Percentiles rank a stretch among this genome's conserved stretches.
phyloP scores from a whole-genome alignment of 2,797 vertebrate genomes.

The Avahi laniger region DNA sequence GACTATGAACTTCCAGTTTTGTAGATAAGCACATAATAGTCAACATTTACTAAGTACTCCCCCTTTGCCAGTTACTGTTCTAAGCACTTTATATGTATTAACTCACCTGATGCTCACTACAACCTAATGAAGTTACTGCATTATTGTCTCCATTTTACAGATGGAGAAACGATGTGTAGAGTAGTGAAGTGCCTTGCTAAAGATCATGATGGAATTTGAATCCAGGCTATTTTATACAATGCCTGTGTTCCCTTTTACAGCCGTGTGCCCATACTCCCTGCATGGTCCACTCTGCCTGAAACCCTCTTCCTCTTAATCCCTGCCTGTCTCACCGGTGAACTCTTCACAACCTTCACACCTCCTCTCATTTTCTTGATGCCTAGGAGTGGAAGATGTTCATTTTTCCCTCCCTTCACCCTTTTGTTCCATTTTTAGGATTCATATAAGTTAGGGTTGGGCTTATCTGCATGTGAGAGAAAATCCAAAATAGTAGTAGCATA shows the following conservation, averaged over 20 bases:
- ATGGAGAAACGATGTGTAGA: not conserved
- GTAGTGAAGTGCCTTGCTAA: not conserved
- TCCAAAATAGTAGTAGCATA: not conserved
- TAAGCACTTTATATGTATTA: not conserved
- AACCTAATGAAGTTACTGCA: not conserved
- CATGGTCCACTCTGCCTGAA: not conserved
- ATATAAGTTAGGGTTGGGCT: not conserved
- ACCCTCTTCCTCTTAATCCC: not conserved
- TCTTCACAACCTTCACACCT: not conserved
- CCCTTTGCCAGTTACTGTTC: too few relatives aligned
- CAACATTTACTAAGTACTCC: not conserved
- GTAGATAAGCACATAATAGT: not conserved
- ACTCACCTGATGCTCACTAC: not conserved
- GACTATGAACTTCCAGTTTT: not conserved
- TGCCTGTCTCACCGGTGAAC: not conserved
- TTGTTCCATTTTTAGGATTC: not conserved
- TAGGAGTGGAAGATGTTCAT: not conserved
- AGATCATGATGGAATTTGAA: not conserved
- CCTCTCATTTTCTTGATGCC: not conserved
- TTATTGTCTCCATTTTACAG: not conserved
- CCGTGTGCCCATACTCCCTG: not conserved
- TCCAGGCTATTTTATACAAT: not conserved
- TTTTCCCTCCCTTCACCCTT: not conserved
- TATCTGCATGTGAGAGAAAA: not conserved
- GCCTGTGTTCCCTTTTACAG: not conserved